Evolutionary conservation across 2,113 vertebrate species (phyloP), one percentile per base, ranked within the genome.

Genomic region (Cnemophilus loriae): DNA sequence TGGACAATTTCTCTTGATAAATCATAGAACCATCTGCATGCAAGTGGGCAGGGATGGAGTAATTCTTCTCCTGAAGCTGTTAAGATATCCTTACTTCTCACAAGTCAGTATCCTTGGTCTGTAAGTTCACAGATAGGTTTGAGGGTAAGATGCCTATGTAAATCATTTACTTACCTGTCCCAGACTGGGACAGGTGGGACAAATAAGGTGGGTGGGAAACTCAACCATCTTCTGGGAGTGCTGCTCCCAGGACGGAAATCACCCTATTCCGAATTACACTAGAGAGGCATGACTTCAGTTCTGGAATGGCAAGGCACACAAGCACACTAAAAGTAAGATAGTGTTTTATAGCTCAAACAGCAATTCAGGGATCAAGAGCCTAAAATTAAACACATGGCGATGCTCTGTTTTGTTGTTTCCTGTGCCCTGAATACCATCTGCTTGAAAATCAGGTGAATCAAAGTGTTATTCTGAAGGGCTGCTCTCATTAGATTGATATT

Each of bases 381-480:
- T 95, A 90, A 97, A 95, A 91, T 95, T 89, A 94, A 95, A 84
- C 78, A 89, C 94, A 83, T 76, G 65, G 63, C 11, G 8, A 90
- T 95, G 60, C 56, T 94, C 60, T 69, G 35, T 90, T 92, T 80
- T 90, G 87, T 84, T 84, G 46, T 63, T 93, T 95, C 63, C 67
- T 79, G 49, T 90, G 89, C 46, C 67, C 74, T 88, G 59, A 92
- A 94, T 52, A 89, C 90, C 90, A 94, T 96, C 85, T 96, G 89
- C 49, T 82, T 84, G 52, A 87, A 92, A 95, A 95, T 84, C 83
- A 95, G 93, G 89, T 96, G 76, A 92, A 89, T 75, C 53, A 57
- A 82, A 82, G 74, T 76, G 94, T 82, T 91, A 69, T 78, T 84
- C 64, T 69, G 89, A 87, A 85, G 37, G 75, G 44, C 70, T 89